Evolutionary conservation across 2,888 invertebrate species (phyloP).

Genomic region (Tigriopus californicus): DNA sequence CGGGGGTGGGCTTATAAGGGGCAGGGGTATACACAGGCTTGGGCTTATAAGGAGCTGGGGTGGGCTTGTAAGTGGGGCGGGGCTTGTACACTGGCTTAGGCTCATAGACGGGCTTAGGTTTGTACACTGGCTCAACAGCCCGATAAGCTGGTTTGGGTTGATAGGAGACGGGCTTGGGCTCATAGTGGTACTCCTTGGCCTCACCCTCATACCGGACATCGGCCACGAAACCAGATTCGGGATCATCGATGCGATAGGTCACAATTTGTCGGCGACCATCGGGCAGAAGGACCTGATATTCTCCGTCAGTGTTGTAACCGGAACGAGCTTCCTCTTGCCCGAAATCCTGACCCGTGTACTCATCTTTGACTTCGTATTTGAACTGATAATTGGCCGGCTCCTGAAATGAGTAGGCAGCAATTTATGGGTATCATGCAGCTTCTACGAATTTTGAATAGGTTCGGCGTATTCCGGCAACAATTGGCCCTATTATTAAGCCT

Average conservation of each 20-base stretch:
- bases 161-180: neutral
- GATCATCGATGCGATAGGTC: neutral
- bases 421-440: too few relatives aligned
- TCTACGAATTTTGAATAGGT: too few relatives aligned
- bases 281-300: constrained; percentile 1
- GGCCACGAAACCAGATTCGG: neutral
- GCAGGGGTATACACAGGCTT: neutral
- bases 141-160: neutral
- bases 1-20: too few relatives aligned
- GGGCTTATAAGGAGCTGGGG: neutral
- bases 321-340: constrained; percentile 1
- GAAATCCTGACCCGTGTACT: constrained; percentile 1
- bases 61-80: neutral
- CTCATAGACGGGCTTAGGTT: neutral
- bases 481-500: too few relatives aligned
- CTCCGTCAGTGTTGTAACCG: constrained; percentile 8
- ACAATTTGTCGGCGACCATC: constrained; percentile 7
- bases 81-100: neutral
- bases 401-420: neutral
- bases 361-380: constrained; percentile 6
- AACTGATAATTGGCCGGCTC: neutral
- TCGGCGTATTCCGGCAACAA: too few relatives aligned
- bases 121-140: neutral
- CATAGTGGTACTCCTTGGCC: neutral
- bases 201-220: constrained; percentile 10